A percentile compares a stretch with the other conserved stretches of the same genome.
These are phyloP conservation scores for Megalops atlanticus DNA, from an alignment of 2,113 vertebrate genomes.

Conservation along the genomic window DNA sequence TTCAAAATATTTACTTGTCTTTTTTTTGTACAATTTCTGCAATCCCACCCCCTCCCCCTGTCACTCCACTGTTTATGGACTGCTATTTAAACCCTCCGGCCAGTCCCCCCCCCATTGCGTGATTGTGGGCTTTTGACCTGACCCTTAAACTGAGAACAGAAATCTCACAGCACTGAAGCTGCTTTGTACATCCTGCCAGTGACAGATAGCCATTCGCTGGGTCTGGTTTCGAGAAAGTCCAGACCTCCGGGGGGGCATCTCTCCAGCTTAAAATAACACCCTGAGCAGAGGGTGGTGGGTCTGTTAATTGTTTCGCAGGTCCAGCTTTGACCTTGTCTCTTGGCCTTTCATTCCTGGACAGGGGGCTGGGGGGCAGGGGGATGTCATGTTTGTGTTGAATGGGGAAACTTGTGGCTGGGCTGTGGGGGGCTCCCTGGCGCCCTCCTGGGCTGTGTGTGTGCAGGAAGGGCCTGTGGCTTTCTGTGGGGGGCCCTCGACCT, in stretches of 20 bases:
- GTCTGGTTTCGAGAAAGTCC: slow-evolving; percentile 21
- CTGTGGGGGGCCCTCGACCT: too few species aligned
- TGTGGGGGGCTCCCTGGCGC: background rate
- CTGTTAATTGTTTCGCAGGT: slow-evolving; percentile 66
- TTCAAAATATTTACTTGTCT: slow-evolving; percentile 25
- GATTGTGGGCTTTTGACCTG: background rate
- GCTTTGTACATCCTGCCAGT: slow-evolving; percentile 25
- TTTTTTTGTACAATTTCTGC: slow-evolving; percentile 14
- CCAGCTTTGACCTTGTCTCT: slow-evolving; percentile 61
- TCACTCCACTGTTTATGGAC: slow-evolving; percentile 14
- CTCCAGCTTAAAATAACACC: slow-evolving; percentile 31
- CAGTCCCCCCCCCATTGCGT: slow-evolving; percentile 23
- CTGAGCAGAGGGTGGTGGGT: slow-evolving; percentile 42
- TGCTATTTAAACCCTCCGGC: slow-evolving; percentile 18
- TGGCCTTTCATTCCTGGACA: slow-evolving; percentile 66
- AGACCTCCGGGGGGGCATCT: slow-evolving; percentile 34
- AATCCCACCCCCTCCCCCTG: slow-evolving; percentile 24
- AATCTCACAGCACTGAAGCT: background rate
- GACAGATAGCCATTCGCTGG: slow-evolving; percentile 48
- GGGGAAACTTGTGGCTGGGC: slow-evolving; percentile 15
- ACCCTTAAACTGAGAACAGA: slow-evolving; percentile 48
- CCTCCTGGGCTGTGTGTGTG: slow-evolving; percentile 32
- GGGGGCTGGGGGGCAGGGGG: too few species aligned
- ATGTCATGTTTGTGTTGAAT: slow-evolving; percentile 36
- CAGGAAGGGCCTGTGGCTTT: slow-evolving; percentile 48